Evolutionary conservation across 2,797 vertebrate species (phyloP), one percentile per base, ranked within the genome.

Genomic region (Chiropotes sagulatus): DNA sequence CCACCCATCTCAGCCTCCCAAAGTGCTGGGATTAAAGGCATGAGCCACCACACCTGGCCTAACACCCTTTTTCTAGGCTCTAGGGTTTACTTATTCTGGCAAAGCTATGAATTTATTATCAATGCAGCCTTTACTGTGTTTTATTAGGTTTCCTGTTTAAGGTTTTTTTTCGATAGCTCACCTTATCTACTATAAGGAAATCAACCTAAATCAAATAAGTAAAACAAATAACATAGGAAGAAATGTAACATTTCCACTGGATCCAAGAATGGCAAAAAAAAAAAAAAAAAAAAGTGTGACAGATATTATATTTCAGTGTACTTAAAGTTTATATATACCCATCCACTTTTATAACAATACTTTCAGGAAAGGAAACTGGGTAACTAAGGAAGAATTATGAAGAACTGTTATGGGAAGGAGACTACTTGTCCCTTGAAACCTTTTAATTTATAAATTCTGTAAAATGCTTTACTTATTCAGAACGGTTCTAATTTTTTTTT

Each of bases 171-270:
- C 52, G 26, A 91, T n/a, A 88, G 54, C 33, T n/a, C 11, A 81
- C 73, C 52, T 88, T 91, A 95, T 28, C 46, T 61, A 58, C 22
- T 84, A 36, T 54, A 90, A 94, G 39, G 48, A 96, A 97, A 88
- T 54, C 52, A 88, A 93, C 70, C 61, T 86, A 95, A 88, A 79
- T 84, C 54, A 76, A 86, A 70, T 24, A 86, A 44, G 80, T 17
- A 87, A 80, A 92, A 92, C 78, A 95, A 83, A 48, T 72, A 41
- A 92, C 48, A 90, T 2, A 90, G 1, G 50, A 92, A 75, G 33
- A 94, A 92, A 90, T 12, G 7, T 57, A 75, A 85, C 33, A 75
- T 92, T 95, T 13, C n/a, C n/a, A 48, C 0, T n/a, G 30, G 67
- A 26, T 67, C 44, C 26, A 93, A 95, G 41, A 90, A 50, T 30